Base-by-base conservation (phyloP, 2,797 vertebrate genomes). In the Acomys russatus region DNA sequence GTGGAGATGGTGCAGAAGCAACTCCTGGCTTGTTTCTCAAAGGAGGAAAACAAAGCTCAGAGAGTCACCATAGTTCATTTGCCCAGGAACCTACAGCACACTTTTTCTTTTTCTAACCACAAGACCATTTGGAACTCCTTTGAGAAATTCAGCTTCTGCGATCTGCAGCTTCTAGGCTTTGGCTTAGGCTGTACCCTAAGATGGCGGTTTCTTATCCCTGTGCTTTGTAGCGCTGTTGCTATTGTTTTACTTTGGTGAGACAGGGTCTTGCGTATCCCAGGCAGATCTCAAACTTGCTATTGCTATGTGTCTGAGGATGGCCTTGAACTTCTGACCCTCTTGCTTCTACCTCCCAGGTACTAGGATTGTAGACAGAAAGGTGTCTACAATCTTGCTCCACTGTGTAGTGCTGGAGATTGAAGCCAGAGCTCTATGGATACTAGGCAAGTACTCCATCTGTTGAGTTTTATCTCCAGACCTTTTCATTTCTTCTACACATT, bases 401-500 rank as follows among this genome's bases (percentile, higher is more conserved):
- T 63, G 23, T 23, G 28, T 1, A 14, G 38, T 23, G 17, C 38
- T 89, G 20, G 59, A 63, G 59, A 64, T 8, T 49, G 25, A 76
- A 88, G 56, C 3, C 35, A 63, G 35, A 61, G 18, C 35, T 77
- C 44, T 28, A 49, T 2, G 20, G 10, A 33, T 49, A 11, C 11
- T 22, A 76, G 28, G 87, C 18, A 33, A 33, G 71, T 35, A 49
- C 38, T 76, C 56, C 9, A 54, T 59, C 18, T 51, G 22, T 6
- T 77, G 59, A 77, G 12, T 28, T n/a, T 64, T 49, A 9, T 63
- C 38, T 61, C 59, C 38, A 64, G 38, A 49, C 10, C 20, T 92
- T 94, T 95, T 94, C 51, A 96, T 80, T 95, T 85, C 87, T 85
- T 93, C 92, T 87, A 89, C 80, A 38, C 18, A 61, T 76, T 94